These are phyloP conservation scores for Pelecanoides urinatrix DNA, from an alignment of 2,113 vertebrate genomes.

Conservation along the genomic window DNA sequence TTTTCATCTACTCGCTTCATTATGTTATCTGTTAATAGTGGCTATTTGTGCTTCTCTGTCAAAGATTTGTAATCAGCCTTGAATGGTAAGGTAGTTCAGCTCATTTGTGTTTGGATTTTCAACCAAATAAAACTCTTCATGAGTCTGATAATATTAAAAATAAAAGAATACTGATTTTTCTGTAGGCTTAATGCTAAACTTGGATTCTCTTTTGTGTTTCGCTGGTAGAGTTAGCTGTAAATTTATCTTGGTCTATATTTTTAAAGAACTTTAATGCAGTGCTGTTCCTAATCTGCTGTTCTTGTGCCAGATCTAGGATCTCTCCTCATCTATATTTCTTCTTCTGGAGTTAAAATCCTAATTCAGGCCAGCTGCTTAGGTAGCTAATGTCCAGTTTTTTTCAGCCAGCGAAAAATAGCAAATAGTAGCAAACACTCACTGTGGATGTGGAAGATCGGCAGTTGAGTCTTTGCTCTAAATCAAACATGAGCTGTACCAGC, in stretches of 20 bases:
- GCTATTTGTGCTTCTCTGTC: background rate
- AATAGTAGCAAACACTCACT: background rate
- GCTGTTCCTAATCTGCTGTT: background rate
- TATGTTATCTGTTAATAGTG: background rate
- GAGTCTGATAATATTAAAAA: background rate
- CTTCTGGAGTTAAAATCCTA: background rate
- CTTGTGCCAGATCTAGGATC: background rate
- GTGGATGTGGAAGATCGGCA: background rate
- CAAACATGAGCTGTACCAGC: slow-evolving; percentile 16
- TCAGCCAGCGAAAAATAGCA: background rate
- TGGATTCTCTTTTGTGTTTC: background rate
- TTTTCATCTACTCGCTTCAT: background rate
- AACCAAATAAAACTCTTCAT: background rate
- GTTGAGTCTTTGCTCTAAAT: background rate
- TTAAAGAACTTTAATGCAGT: background rate
- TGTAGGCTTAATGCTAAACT: background rate
- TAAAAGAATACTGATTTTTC: background rate
- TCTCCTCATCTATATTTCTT: background rate
- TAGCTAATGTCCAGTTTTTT: background rate
- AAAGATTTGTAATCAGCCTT: background rate
- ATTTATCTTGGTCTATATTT: background rate
- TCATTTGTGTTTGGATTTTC: background rate
- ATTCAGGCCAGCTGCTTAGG: slow-evolving; percentile 8
- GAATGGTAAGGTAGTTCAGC: background rate
- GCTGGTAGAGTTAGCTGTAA: background rate